These are phyloP conservation scores for Entosphenus tridentatus DNA, from an alignment of 2,113 vertebrate species.

Conservation along the genomic window DNA sequence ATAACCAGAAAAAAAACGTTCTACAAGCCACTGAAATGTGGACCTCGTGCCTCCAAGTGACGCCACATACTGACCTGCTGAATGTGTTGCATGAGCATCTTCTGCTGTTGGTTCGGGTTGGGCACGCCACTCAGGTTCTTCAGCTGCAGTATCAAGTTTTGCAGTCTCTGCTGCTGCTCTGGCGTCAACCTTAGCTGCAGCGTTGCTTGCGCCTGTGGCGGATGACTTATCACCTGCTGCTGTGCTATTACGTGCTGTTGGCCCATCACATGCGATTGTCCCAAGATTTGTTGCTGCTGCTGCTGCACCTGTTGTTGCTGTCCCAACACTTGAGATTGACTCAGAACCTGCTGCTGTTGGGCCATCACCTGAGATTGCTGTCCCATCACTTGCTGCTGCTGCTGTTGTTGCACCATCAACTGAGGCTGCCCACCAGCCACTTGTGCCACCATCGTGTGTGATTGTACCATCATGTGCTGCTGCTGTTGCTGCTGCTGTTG, in stretches of 20 bases:
- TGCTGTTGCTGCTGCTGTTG: constrained; percentile 17
- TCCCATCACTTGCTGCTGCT: constrained; percentile 14
- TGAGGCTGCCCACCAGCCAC: no score
- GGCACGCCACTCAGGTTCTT: constrained; percentile 32
- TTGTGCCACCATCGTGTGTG: no score
- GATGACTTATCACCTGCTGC: background rate
- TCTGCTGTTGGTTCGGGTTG: constrained; percentile 36
- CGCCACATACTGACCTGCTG: constrained; percentile 35
- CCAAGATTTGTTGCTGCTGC: no score
- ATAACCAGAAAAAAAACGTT: background rate
- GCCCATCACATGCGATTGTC: no score
- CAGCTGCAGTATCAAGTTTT: constrained; percentile 39
- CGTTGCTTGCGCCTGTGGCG: constrained; percentile 18
- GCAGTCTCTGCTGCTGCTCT: constrained; percentile 47
- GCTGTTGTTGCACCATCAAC: constrained; percentile 6
- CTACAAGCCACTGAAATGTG: no score
- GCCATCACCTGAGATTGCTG: no score
- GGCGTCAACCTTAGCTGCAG: constrained; percentile 24
- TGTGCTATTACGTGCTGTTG: no score
- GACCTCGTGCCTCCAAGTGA: no score
- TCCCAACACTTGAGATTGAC: no score
- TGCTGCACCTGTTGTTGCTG: no score
- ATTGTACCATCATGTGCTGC: no score
- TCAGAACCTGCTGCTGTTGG: no score
- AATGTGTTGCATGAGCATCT: constrained; percentile 51